Conservation (phyloP, 2,113 vertebrate genomes). For the Rhabdomys dilectus region DNA sequence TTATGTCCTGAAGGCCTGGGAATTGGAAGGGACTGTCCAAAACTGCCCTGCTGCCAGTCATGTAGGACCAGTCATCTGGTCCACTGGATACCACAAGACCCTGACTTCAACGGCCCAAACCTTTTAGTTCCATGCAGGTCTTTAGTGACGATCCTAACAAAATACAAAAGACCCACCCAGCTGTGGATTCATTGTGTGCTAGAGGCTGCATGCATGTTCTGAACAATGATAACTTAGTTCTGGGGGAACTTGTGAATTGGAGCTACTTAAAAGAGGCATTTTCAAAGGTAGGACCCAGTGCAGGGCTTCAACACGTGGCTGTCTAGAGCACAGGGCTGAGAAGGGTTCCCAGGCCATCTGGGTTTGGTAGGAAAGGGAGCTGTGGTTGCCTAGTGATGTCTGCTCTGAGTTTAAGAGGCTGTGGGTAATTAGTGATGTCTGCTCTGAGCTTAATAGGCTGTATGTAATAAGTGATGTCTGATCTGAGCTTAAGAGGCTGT, state of each 20-base stretch:
- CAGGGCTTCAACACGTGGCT: neutral
- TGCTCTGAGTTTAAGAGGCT: neutral
- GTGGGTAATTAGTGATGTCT: conserved; percentile 19
- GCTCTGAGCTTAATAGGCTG: neutral
- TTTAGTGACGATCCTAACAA: neutral
- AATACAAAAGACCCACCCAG: neutral
- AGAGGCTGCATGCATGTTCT: neutral
- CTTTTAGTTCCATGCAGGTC: neutral
- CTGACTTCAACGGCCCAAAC: neutral
- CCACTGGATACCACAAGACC: neutral
- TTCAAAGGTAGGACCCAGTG: neutral
- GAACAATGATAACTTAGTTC: neutral
- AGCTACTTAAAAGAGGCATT: neutral
- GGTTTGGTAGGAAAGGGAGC: neutral
- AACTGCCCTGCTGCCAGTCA: neutral
- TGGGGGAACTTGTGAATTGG: neutral
- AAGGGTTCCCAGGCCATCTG: neutral
- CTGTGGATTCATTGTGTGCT: neutral
- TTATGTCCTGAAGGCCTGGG: neutral
- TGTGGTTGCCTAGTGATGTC: conserved; percentile 5
- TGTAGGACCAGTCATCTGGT: neutral
- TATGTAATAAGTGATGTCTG: conserved; percentile 19
- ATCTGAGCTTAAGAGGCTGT: neutral
- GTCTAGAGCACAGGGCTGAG: neutral
- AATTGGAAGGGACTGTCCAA: neutral